phyloP scores from a whole-genome alignment of 2,797 vertebrate species.

The Hydrocynus forskahlii region DNA sequence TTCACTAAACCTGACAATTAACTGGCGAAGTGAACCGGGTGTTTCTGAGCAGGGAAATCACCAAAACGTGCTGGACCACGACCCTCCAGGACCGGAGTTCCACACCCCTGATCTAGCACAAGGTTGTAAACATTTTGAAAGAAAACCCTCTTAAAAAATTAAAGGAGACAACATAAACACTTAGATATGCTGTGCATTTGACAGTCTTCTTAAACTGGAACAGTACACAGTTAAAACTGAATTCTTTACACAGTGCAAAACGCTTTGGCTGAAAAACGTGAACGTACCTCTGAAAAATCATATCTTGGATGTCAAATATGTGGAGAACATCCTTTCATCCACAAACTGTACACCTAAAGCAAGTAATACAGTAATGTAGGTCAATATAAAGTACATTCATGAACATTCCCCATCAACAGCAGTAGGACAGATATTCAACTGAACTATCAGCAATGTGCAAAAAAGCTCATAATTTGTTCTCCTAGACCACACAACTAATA shows the following conservation, averaged over 20 bases:
- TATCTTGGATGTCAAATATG: background rate
- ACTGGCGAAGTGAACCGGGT: no score
- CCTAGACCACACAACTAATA: no score
- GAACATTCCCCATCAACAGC: background rate
- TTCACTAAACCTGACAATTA: no score
- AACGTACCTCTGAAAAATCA: background rate
- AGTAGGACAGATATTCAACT: background rate
- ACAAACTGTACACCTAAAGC: background rate
- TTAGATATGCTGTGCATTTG: background rate
- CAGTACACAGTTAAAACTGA: background rate
- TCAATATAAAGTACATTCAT: background rate
- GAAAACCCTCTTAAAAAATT: background rate
- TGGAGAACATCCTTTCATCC: background rate
- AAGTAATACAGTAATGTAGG: background rate
- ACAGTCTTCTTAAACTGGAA: background rate
- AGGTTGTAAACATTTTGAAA: background rate
- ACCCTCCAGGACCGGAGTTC: no score
- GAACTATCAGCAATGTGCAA: slow-evolving; percentile 23
- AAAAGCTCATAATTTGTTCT: background rate
- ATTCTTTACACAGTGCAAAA: slow-evolving; percentile 8
- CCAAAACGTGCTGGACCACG: no score
- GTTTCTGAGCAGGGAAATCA: no score
- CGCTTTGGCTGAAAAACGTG: background rate
- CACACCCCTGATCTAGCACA: no score
- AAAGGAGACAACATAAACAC: background rate